A percentile compares a stretch with the other conserved stretches of the same genome.
Conservation (phyloP, 2,888 invertebrate genomes). For the Heteromurus nitidus region DNA sequence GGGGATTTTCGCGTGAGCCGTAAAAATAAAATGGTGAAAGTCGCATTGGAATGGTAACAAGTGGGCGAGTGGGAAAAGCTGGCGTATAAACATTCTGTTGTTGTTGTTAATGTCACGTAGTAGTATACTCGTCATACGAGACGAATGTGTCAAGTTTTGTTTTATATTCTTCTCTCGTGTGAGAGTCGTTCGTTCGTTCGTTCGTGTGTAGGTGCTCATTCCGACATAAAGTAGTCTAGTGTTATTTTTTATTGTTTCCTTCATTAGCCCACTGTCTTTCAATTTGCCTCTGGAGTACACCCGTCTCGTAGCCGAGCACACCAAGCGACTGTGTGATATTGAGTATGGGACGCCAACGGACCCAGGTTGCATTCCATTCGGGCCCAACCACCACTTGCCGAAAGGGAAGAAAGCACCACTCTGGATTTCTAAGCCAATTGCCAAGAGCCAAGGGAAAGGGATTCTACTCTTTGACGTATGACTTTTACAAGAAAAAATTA, state of each 20-base stretch:
- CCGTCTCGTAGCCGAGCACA: conserved; percentile 87
- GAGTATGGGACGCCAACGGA: conserved; percentile 59
- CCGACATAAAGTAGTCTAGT: background rate
- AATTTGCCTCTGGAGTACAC: conserved; percentile 90
- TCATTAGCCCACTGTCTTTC: conserved; percentile 83
- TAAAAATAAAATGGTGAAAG: too few relatives aligned
- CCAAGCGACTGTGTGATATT: conserved; percentile 76
- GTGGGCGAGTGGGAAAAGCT: too few relatives aligned
- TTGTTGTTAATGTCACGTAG: too few relatives aligned
- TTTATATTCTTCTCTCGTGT: too few relatives aligned
- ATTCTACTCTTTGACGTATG: conserved; percentile 87
- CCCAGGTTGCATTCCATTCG: conserved; percentile 53
- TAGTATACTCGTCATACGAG: too few relatives aligned
- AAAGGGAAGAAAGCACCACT: conserved; percentile 71
- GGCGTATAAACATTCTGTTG: too few relatives aligned
- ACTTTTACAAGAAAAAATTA: too few relatives aligned
- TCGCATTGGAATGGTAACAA: too few relatives aligned
- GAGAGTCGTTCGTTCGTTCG: too few relatives aligned
- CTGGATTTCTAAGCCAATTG: conserved; percentile 93
- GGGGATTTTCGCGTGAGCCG: conserved; percentile 37
- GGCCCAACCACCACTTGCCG: conserved; percentile 59
- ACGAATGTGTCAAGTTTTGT: too few relatives aligned
- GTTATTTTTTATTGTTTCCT: conserved; percentile 31
- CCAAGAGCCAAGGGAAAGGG: conserved; percentile 88
- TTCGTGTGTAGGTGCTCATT: too few relatives aligned